These are phyloP conservation scores for Scolanthus callimorphus DNA, from an alignment of 92 coral and sea anemone species.

Conservation along the genomic window DNA sequence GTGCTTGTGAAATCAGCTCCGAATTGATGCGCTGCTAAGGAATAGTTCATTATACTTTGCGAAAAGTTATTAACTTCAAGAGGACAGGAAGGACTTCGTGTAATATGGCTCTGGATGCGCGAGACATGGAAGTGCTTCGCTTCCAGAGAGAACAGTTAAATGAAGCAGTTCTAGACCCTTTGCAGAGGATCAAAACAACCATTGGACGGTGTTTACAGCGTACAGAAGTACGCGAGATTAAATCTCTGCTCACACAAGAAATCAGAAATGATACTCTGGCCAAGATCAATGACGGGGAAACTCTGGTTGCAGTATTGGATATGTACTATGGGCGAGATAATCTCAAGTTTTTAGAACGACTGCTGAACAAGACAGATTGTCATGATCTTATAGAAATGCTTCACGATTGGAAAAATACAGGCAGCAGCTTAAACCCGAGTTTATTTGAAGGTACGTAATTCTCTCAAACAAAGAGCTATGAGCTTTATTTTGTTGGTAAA, in stretches of 20 bases:
- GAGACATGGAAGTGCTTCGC: conserved; percentile 20
- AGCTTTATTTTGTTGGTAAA: not conserved
- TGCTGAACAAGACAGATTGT: conserved; percentile 51
- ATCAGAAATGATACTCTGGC: conserved; percentile 46
- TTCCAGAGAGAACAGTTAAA: conserved; percentile 59
- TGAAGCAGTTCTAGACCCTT: conserved; percentile 55
- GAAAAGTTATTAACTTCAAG: not conserved
- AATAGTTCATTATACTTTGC: not conserved
- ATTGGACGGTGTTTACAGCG: conserved; percentile 47
- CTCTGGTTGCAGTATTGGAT: conserved; percentile 52
- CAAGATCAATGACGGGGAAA: conserved; percentile 58
- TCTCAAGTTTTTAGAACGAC: conserved; percentile 58
- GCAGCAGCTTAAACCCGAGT: conserved; percentile 34
- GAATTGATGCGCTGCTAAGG: no score
- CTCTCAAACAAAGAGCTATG: no score
- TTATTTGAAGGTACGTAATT: conserved; percentile 53
- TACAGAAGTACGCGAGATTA: conserved; percentile 47
- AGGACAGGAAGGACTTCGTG: no score
- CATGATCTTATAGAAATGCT: conserved; percentile 46
- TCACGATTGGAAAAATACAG: conserved; percentile 52
- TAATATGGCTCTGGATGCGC: conserved; percentile 33
- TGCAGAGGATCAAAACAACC: conserved; percentile 53
- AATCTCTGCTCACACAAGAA: conserved; percentile 40
- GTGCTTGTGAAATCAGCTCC: no score
- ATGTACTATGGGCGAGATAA: conserved; percentile 67